Evolutionary conservation across 2,113 vertebrate genomes (phyloP).

Genomic region (Dolichallabes microphthalmus): DNA sequence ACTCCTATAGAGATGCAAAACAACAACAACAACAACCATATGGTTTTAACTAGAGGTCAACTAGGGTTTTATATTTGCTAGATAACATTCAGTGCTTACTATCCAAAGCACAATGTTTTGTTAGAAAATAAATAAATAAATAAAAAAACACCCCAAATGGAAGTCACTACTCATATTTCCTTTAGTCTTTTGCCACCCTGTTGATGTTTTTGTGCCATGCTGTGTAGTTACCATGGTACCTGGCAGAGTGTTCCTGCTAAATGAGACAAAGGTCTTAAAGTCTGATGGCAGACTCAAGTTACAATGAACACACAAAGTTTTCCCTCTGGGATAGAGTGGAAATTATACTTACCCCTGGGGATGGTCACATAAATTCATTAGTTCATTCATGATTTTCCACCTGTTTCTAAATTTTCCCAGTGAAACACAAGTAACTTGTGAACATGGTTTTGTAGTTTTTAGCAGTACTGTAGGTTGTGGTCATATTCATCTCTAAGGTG

Average conservation of each 20-base stretch:
- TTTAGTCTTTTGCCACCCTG: slow-evolving; percentile 32
- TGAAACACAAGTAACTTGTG: neutral
- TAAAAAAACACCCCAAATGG: slow-evolving; percentile 14
- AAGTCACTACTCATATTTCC: slow-evolving; percentile 7
- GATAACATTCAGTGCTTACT: neutral
- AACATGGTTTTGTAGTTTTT: neutral
- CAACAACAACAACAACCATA: too few relatives aligned
- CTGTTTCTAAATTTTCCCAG: slow-evolving; percentile 25
- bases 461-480: neutral
- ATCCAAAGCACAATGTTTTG: neutral
- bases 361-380: slow-evolving; percentile 44
- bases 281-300: slow-evolving; percentile 63
- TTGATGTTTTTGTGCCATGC: slow-evolving; percentile 43
- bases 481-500: neutral
- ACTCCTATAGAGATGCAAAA: neutral
- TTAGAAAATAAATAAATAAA: too few relatives aligned
- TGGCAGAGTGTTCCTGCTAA: slow-evolving; percentile 63
- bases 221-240: slow-evolving; percentile 67
- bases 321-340: slow-evolving; percentile 59
- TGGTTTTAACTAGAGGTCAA: neutral
- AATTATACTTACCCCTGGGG: slow-evolving; percentile 45
- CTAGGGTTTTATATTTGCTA: neutral
- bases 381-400: slow-evolving; percentile 2
- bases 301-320: slow-evolving; percentile 65
- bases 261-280: slow-evolving; percentile 71